Evolutionary conservation across 2,797 vertebrate species (phyloP).

Genomic region (Odontamblyopus rebecca): DNA sequence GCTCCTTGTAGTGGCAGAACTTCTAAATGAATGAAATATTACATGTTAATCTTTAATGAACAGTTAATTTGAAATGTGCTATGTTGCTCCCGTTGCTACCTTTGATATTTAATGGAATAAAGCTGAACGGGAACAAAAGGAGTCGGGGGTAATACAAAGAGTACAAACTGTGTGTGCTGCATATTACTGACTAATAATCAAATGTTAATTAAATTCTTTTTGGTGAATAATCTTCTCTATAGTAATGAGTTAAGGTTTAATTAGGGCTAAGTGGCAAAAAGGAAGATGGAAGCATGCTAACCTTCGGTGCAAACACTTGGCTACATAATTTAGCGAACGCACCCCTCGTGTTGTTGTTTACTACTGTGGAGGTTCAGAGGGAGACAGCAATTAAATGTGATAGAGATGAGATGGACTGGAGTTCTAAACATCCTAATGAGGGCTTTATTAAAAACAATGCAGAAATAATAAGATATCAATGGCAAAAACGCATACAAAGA

Average conservation of each 20-base stretch:
- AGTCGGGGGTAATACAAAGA: constrained; percentile 53
- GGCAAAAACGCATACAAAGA: not conserved
- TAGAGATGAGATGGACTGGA: constrained; percentile 36
- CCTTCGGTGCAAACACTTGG: constrained; percentile 60
- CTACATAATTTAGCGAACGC: constrained; percentile 48
- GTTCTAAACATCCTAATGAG: not conserved
- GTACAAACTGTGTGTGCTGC: constrained; percentile 65
- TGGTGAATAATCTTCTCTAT: constrained; percentile 68
- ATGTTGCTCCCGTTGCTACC: constrained; percentile 62
- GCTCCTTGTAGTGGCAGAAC: constrained; percentile 4
- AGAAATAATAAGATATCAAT: not conserved
- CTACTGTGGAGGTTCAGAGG: constrained; percentile 44
- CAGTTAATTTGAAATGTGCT: constrained; percentile 44
- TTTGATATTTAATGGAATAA: constrained; percentile 72
- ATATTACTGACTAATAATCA: constrained; percentile 72
- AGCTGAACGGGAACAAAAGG: constrained; percentile 62
- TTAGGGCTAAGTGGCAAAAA: constrained; percentile 65
- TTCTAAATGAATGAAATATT: constrained; percentile 36
- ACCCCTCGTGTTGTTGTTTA: constrained; percentile 43
- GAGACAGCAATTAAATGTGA: constrained; percentile 49
- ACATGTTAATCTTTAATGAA: constrained; percentile 43
- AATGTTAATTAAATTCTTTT: constrained; percentile 74
- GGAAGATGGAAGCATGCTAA: constrained; percentile 48
- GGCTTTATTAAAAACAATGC: constrained; percentile 8
- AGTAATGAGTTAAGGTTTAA: constrained; percentile 75